Conservation (phyloP, 37 sponge, comb jelly and placozoan genomes). For the Chondrosia reniformis region DNA sequence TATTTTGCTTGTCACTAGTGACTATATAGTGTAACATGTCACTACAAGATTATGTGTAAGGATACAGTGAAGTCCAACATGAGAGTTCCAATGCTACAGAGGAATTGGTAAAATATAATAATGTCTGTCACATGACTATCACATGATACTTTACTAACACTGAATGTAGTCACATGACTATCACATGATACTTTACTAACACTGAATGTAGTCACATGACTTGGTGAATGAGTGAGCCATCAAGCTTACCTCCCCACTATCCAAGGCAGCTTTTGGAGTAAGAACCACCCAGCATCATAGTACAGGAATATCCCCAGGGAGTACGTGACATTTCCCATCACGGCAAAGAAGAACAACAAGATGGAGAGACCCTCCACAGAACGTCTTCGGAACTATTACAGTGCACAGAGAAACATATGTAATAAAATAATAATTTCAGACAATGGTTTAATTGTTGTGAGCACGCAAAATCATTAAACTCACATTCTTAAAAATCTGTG, state of each 20-base stretch:
- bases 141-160: background rate
- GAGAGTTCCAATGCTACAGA: conserved; percentile 33
- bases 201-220: background rate
- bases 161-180: background rate
- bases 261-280: conserved; percentile 62
- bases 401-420: background rate
- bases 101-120: background rate
- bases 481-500: conserved; percentile 69
- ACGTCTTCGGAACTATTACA: conserved; percentile 35
- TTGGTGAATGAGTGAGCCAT: no score
- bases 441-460: no score
- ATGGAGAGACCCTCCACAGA: conserved; percentile 64
- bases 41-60: background rate
- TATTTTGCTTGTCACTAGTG: no score
- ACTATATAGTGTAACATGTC: background rate
- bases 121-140: background rate
- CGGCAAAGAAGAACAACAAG: conserved; percentile 48
- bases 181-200: background rate
- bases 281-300: conserved; percentile 34
- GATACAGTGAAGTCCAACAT: conserved; percentile 58
- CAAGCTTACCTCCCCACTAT: conserved; percentile 34
- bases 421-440: no score
- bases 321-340: conserved; percentile 62
- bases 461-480: background rate
- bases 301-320: conserved; percentile 51